Evolutionary conservation across 2,113 vertebrate species (phyloP), one percentile per base, ranked within the genome.

Genomic region (Hystrix cristata): DNA sequence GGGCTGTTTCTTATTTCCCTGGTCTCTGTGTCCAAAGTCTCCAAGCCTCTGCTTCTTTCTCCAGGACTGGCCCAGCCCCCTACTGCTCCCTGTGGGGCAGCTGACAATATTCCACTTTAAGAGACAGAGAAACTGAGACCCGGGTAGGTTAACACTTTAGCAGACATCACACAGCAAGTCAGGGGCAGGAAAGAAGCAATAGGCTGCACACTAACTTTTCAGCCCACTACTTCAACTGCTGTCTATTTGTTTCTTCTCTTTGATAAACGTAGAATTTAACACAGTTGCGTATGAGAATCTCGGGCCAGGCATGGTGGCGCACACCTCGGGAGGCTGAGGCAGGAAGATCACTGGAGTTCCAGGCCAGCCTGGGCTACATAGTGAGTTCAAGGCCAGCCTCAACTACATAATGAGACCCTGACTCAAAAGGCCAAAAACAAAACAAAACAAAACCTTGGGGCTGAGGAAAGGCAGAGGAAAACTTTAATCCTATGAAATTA

Each of bases 51-150:
- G 7, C 7, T 81, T 38, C 25, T 43, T 10, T 51, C 57, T 23
- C 29, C 3, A 31, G 60, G 1, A 1, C 64, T 14, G 46, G 62
- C 57, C 72, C 31, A 0, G 14, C 72, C 21, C 0, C 72, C 14
- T 16, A 29, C 46, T 7, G 23, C 5, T n/a, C 16, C 1, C 38
- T 3, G 0, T 0, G 60, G 0, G 5, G 16, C 7, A n/a, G 27
- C 19, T 5, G 38, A 83, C 7, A 29, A 27, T 1, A 4, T 12
- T 84, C 43, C 16, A 59, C 27, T 65, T 59, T 25, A n/a, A 29
- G 4, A 38, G 64, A 43, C 14, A 6, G 34, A 67, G n/a, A 43
- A 18, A 7, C 84, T 84, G 90, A 57, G 48, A 38, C 53, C 18
- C 55, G 74, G 59, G 43, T 46, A 83, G 12, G 92, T 19, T 29